These are phyloP conservation scores for Labeo calbasu DNA, from an alignment of 2,797 vertebrate genomes.

Conservation along the genomic window DNA sequence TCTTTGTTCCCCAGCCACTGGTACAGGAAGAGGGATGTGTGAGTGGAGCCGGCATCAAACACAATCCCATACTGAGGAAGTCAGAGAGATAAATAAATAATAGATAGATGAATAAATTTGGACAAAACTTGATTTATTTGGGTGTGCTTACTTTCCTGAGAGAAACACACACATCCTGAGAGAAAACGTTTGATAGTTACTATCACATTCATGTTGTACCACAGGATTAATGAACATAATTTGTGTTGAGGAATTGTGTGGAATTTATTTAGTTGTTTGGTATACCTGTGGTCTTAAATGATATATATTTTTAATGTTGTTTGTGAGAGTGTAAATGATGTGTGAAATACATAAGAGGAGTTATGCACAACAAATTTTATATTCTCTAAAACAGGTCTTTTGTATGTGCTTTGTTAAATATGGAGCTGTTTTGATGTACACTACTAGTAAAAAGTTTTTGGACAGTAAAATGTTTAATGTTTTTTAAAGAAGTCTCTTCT, in stretches of 20 bases:
- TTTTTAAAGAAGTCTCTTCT: too few species aligned
- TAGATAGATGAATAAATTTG: not conserved
- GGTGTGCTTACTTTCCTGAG: not conserved
- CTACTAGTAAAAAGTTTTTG: too few species aligned
- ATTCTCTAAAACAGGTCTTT: not conserved
- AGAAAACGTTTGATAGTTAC: not conserved
- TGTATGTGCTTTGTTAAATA: not conserved
- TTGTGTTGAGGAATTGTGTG: not conserved
- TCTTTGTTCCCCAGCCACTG: slow-evolving; percentile 85
- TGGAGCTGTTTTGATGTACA: too few species aligned
- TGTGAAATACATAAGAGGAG: not conserved
- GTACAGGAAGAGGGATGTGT: slow-evolving; percentile 84
- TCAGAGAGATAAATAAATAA: not conserved
- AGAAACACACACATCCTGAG: not conserved
- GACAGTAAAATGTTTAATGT: too few species aligned
- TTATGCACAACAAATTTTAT: not conserved
- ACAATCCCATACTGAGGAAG: slow-evolving; percentile 83
- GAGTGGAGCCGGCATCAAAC: slow-evolving; percentile 86
- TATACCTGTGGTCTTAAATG: not conserved
- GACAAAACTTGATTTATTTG: not conserved
- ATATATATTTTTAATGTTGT: not conserved
- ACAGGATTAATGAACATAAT: not conserved
- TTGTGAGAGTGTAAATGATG: not conserved
- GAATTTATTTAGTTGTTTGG: too few species aligned
- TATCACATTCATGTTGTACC: not conserved